Conservation (phyloP, 2,113 vertebrate species). For the Blennius ocellaris region DNA sequence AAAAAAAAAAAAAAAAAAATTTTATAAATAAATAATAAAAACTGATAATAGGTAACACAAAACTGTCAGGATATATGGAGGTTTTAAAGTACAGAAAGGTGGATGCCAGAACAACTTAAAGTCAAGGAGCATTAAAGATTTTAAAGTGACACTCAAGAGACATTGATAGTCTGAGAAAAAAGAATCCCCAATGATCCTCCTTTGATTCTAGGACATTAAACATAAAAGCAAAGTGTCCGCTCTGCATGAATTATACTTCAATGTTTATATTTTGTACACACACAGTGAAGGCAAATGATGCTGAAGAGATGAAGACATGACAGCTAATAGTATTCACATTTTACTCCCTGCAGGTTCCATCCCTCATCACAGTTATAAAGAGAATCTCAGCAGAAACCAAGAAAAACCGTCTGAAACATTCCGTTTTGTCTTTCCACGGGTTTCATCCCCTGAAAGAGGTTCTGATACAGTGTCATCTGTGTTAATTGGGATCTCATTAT, state of each 20-base stretch:
- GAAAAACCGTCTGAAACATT: not conserved
- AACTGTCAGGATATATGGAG: too few relatives aligned
- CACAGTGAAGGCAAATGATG: not conserved
- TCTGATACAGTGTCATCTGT: not conserved
- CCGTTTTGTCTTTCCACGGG: not conserved
- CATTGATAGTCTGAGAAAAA: not conserved
- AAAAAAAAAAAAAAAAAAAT: too few relatives aligned
- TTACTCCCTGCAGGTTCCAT: not conserved
- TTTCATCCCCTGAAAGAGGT: not conserved
- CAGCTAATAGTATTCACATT: not conserved
- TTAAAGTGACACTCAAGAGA: not conserved
- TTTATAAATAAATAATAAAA: too few relatives aligned
- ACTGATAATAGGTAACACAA: too few relatives aligned
- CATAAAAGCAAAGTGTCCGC: not conserved
- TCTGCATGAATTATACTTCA: not conserved
- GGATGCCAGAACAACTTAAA: slow-evolving; percentile 2
- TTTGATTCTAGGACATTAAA: not conserved
- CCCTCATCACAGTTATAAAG: not conserved
- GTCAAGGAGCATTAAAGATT: not conserved
- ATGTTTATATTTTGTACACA: not conserved
- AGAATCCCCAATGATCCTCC: not conserved
- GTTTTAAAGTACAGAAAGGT: too few relatives aligned
- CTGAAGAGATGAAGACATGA: not conserved
- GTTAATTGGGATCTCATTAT: slow-evolving; percentile 23
- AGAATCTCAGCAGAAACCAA: not conserved